A percentile compares a stretch with the other conserved stretches of the same genome.
These are phyloP conservation scores for Arvicanthis niloticus DNA, from an alignment of 2,113 vertebrate genomes.

Conservation along the genomic window DNA sequence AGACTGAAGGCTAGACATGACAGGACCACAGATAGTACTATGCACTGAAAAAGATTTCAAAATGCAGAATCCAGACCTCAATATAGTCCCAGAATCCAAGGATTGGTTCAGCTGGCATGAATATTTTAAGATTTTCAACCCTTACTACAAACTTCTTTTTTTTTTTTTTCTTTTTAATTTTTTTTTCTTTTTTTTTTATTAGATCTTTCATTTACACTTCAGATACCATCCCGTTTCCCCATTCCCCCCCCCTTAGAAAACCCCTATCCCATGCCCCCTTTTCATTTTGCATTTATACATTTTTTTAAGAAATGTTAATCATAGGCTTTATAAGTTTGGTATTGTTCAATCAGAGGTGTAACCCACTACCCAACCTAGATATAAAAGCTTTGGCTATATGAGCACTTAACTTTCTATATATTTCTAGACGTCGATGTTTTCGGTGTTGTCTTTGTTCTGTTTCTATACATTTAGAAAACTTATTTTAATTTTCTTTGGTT, in stretches of 20 bases:
- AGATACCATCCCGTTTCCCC: too few species aligned
- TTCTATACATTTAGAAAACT: not conserved
- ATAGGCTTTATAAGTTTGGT: too few species aligned
- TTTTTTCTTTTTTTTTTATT: too few species aligned
- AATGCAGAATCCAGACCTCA: not conserved
- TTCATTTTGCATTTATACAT: too few species aligned
- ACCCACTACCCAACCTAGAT: too few species aligned
- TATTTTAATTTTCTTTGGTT: slow-evolving; percentile 6
- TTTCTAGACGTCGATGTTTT: slow-evolving; percentile 15
- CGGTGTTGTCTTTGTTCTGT: not conserved
- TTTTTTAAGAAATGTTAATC: too few species aligned
- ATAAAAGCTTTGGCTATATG: not conserved
- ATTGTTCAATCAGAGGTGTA: too few species aligned
- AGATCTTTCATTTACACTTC: too few species aligned
- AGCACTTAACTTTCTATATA: not conserved
- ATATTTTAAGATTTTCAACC: not conserved
- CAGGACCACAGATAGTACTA: not conserved
- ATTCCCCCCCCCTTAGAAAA: too few species aligned
- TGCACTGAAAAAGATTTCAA: slow-evolving; percentile 19
- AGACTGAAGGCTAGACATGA: not conserved
- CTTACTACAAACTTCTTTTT: not conserved
- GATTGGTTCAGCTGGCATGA: not conserved
- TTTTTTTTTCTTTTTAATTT: too few species aligned
- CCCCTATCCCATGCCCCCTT: too few species aligned
- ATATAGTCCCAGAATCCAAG: not conserved